These are phyloP conservation scores for Cherax destructor DNA, from an alignment of 1,140 invertebrate genomes.

Conservation along the genomic window DNA sequence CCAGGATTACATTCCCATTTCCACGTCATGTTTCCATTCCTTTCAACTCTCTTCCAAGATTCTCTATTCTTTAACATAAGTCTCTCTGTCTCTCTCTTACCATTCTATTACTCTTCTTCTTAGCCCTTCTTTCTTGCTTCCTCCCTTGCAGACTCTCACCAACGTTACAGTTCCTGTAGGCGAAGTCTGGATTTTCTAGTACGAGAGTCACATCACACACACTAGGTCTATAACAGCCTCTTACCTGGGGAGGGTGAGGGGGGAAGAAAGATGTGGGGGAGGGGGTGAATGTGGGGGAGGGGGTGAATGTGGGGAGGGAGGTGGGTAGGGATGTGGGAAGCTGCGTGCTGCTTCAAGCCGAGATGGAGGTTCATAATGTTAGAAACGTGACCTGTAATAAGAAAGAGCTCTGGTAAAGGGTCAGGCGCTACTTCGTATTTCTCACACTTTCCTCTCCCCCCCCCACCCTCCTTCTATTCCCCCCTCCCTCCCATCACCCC, in stretches of 20 bases:
- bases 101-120: no score
- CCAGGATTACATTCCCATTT: no score
- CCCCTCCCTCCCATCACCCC: slow-evolving; percentile 1
- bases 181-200: no score
- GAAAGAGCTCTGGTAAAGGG: slow-evolving; percentile 16
- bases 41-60: no score
- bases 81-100: no score
- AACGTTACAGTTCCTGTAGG: no score
- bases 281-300: neutral
- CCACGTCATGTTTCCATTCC: no score
- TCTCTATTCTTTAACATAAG: no score
- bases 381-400: slow-evolving; percentile 41
- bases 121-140: no score
- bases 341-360: slow-evolving; percentile 24
- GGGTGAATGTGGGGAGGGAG: neutral
- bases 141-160: no score
- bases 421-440: slow-evolving; percentile 11
- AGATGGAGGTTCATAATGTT: slow-evolving; percentile 35
- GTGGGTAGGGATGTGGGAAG: neutral
- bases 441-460: slow-evolving; percentile 12
- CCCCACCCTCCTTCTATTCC: neutral
- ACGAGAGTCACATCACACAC: no score
- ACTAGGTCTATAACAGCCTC: no score
- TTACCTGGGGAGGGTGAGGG: neutral
- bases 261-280: neutral